Percentiles rank a stretch among this genome's conserved stretches.
Evolutionary conservation across 2,797 vertebrate species (phyloP).

Genomic region (Gallinago nigripennis): DNA sequence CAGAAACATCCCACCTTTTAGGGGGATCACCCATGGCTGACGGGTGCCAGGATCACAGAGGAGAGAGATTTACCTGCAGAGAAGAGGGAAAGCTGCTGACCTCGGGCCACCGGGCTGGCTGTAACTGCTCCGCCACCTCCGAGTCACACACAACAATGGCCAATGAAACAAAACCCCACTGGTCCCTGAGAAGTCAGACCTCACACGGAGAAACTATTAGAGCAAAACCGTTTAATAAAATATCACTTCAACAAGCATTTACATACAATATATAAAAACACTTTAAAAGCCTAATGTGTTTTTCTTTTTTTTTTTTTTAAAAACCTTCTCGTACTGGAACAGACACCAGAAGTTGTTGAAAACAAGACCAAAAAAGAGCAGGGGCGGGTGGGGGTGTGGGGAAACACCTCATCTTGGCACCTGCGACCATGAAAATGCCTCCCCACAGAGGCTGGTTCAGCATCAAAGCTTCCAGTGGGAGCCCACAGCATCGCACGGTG

Average conservation of each 20-base stretch:
- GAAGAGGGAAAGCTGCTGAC: not conserved
- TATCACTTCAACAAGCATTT: constrained; percentile 66
- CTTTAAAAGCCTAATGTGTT: constrained; percentile 19
- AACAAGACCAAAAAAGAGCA: not conserved
- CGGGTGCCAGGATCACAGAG: not conserved
- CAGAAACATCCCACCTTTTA: not conserved
- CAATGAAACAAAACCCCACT: not conserved
- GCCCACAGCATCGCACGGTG: not conserved
- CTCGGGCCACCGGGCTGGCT: not conserved
- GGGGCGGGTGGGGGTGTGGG: not conserved
- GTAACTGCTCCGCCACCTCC: not conserved
- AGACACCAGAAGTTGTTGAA: not conserved
- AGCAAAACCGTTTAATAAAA: constrained; percentile 70
- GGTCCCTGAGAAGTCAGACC: not conserved
- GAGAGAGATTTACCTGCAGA: not conserved
- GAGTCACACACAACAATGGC: not conserved
- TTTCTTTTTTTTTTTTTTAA: not conserved
- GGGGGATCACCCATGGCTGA: not conserved
- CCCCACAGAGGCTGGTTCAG: not conserved
- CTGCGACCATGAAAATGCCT: not conserved
- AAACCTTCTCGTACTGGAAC: not conserved
- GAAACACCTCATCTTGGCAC: not conserved
- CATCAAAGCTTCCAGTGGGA: not conserved
- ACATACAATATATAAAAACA: constrained; percentile 66
- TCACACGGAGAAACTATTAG: not conserved